Evolutionary conservation across 2,113 vertebrate genomes (phyloP).

Genomic region (Craseonycteris thonglongyai): DNA sequence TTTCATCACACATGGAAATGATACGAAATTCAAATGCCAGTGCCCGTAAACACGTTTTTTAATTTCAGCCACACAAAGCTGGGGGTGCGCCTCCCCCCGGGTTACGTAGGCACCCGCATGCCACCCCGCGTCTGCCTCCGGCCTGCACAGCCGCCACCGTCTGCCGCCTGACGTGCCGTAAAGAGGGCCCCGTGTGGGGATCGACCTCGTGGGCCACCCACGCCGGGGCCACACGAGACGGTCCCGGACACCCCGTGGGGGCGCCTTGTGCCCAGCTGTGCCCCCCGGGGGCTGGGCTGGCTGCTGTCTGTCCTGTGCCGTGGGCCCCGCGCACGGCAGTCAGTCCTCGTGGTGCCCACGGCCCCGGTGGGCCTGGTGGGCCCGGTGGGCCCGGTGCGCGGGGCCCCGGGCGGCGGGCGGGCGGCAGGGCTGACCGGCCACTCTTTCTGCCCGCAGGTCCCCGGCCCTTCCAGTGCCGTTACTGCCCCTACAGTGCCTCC

Average conservation of each 20-base stretch:
- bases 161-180: neutral
- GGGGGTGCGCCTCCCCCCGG: neutral
- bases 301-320: no score
- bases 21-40: neutral
- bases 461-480: slow-evolving; percentile 92
- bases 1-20: neutral
- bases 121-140: neutral
- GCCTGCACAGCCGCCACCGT: neutral
- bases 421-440: slow-evolving; percentile 27
- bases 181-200: neutral
- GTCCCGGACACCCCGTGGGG: no score
- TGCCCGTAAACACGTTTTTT: neutral
- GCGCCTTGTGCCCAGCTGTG: no score
- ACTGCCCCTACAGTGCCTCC: slow-evolving; percentile 94
- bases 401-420: neutral
- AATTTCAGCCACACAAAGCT: neutral
- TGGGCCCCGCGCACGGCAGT: no score
- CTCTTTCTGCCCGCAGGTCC: slow-evolving; percentile 82
- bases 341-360: no score
- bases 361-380: no score
- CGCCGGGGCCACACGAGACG: no score
- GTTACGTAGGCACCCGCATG: neutral
- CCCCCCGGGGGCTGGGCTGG: no score
- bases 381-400: no score
- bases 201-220: neutral